These are phyloP conservation scores for Amblyteles armatorius DNA, from an alignment of 2,888 invertebrate genomes.

Conservation along the genomic window DNA sequence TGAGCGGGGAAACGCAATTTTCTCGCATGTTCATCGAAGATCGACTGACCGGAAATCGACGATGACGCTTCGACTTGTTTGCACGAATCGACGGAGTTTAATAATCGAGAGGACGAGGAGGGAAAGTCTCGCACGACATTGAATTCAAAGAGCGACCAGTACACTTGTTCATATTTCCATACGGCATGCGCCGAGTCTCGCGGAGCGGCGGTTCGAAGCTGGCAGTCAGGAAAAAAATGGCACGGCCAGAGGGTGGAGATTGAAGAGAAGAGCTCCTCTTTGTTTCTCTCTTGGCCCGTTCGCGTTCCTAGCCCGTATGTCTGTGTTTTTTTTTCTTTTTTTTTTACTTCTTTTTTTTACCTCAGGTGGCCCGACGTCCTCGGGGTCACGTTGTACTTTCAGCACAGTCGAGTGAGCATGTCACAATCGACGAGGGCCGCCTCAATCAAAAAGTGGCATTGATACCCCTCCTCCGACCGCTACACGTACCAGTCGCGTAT, in stretches of 20 bases:
- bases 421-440: slow-evolving; percentile 82
- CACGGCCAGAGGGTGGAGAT: slow-evolving; percentile 39
- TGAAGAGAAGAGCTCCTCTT: slow-evolving; percentile 56
- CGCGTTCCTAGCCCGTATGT: slow-evolving; percentile 19
- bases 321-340: slow-evolving; percentile 63
- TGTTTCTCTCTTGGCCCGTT: slow-evolving; percentile 54
- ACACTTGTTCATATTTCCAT: slow-evolving; percentile 63
- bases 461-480: slow-evolving; percentile 77
- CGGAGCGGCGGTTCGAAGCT: slow-evolving; percentile 6
- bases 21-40: not conserved
- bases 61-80: not conserved
- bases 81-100: slow-evolving; percentile 27
- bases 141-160: slow-evolving; percentile 37
- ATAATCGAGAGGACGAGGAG: slow-evolving; percentile 30
- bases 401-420: slow-evolving; percentile 82
- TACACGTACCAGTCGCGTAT: slow-evolving; percentile 65
- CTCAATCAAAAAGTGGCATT: slow-evolving; percentile 83
- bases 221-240: slow-evolving; percentile 59
- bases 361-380: slow-evolving; percentile 74
- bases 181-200: slow-evolving; percentile 1
- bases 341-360: slow-evolving; percentile 68
- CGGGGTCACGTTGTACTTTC: slow-evolving; percentile 77
- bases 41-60: not conserved
- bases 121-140: slow-evolving; percentile 16
- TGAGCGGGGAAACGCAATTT: not conserved